A percentile compares a stretch with the other conserved stretches of the same genome.
These are phyloP conservation scores for Mus caroli DNA, from an alignment of 2,797 vertebrate species.

Conservation along the genomic window DNA sequence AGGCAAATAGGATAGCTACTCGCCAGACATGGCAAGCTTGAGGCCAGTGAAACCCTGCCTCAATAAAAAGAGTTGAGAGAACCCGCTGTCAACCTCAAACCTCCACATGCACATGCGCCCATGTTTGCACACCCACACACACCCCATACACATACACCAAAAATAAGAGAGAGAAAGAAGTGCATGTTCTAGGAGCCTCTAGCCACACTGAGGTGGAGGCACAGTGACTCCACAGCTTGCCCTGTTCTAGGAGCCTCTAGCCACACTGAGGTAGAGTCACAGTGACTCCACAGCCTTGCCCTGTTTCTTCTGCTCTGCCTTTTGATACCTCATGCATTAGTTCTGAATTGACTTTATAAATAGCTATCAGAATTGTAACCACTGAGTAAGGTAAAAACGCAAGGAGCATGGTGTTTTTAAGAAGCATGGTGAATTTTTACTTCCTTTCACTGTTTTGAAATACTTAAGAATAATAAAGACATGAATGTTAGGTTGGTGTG, in stretches of 20 bases:
- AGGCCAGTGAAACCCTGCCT: neutral
- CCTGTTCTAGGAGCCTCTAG: neutral
- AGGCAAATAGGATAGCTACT: neutral
- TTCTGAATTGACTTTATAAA: constrained; percentile 52
- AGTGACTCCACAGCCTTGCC: constrained; percentile 8
- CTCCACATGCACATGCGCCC: neutral
- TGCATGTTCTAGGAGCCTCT: neutral
- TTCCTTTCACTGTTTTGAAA: constrained; percentile 57
- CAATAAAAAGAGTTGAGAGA: neutral
- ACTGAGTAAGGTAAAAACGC: constrained; percentile 11
- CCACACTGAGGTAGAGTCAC: neutral
- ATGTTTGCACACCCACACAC: neutral
- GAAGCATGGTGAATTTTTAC: constrained; percentile 35
- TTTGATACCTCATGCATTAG: constrained; percentile 52
- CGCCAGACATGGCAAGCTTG: neutral
- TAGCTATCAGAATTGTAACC: constrained; percentile 40
- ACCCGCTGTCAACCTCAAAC: neutral
- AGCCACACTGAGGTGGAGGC: neutral
- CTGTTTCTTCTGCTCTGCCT: neutral
- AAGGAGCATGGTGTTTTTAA: neutral
- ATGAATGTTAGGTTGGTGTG: constrained; percentile 55
- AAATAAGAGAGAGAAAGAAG: neutral
- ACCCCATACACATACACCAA: neutral
- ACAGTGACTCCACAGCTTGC: constrained; percentile 27
- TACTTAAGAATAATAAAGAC: constrained; percentile 39